A percentile compares a stretch with the other conserved stretches of the same genome.
phyloP scores from a whole-genome alignment of 2,113 vertebrate genomes.

The Lepus americanus region DNA sequence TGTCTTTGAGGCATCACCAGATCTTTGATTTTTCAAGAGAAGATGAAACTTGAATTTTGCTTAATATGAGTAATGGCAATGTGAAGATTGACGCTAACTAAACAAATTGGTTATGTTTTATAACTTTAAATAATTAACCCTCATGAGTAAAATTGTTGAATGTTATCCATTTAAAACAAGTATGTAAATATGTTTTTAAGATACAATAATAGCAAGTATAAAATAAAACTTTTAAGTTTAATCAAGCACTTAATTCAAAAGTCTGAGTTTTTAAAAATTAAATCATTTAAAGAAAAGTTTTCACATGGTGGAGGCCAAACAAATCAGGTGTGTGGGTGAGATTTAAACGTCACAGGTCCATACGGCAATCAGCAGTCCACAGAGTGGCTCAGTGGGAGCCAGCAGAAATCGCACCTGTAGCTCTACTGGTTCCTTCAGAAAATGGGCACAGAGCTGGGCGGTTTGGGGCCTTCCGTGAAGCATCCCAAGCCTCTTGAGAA shows the following conservation, averaged over 20 bases:
- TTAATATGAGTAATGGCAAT: background rate
- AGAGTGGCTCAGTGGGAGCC: background rate
- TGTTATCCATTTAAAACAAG: background rate
- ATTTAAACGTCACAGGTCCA: background rate
- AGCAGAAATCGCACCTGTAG: background rate
- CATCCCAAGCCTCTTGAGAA: background rate
- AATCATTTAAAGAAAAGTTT: background rate
- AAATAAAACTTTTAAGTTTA: constrained; percentile 21
- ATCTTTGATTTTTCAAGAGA: background rate
- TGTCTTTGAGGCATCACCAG: background rate
- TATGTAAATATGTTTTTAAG: background rate
- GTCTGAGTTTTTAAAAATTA: background rate
- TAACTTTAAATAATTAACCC: background rate
- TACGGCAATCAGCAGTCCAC: background rate
- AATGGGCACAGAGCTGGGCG: background rate
- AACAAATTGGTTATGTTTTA: background rate
- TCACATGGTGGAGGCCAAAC: background rate
- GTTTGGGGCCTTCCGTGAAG: background rate
- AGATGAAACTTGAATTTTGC: background rate
- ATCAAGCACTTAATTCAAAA: background rate
- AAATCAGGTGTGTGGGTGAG: background rate
- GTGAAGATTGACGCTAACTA: background rate
- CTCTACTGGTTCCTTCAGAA: background rate
- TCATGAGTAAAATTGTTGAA: background rate
- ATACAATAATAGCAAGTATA: background rate